Evolutionary conservation across 2,113 vertebrate species (phyloP).

Genomic region (Gallinago media): DNA sequence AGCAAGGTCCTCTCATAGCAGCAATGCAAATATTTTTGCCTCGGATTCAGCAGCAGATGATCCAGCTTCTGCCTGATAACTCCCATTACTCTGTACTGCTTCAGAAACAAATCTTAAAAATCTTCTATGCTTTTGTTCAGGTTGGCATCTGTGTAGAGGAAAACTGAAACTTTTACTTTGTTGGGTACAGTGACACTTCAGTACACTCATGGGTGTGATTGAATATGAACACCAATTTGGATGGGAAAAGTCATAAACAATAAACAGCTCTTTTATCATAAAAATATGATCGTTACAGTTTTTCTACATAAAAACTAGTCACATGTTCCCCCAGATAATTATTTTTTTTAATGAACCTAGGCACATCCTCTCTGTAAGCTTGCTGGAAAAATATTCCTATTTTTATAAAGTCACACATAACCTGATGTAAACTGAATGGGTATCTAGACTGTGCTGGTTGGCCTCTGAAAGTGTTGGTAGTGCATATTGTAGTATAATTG

Average conservation of each 20-base stretch:
- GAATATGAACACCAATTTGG: background rate
- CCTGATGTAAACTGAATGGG: background rate
- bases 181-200: background rate
- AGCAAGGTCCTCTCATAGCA: constrained; percentile 91
- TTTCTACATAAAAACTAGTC: background rate
- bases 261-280: background rate
- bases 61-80: constrained; percentile 88
- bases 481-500: background rate
- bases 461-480: background rate
- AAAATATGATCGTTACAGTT: background rate
- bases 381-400: background rate
- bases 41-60: constrained; percentile 90
- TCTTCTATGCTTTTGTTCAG: constrained; percentile 97
- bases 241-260: background rate
- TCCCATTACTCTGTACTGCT: constrained; percentile 93
- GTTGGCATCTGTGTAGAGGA: constrained; percentile 72
- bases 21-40: constrained; percentile 97
- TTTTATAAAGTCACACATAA: background rate
- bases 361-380: background rate
- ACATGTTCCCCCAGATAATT: background rate
- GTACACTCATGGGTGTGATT: background rate
- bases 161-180: background rate
- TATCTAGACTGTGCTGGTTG: background rate
- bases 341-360: background rate
- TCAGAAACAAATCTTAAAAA: constrained; percentile 98